These are phyloP conservation scores for Amblyopsis rosae DNA, from an alignment of 2,113 vertebrate genomes.

Conservation along the genomic window DNA sequence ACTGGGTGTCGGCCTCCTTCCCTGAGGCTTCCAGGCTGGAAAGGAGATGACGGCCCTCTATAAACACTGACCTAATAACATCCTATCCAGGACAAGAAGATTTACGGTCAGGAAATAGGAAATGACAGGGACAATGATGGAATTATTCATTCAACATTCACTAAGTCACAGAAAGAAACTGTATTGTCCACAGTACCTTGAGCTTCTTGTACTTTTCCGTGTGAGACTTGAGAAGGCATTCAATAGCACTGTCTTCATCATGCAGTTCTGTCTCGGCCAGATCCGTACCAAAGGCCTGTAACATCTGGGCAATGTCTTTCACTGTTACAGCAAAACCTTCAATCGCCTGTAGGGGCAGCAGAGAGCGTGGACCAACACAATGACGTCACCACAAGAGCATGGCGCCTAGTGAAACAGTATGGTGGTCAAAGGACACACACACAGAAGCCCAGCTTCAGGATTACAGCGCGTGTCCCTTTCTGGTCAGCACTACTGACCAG, in stretches of 20 bases:
- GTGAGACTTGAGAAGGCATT: constrained; percentile 83
- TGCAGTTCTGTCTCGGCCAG: constrained; percentile 89
- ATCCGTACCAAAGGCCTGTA: constrained; percentile 92
- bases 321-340: constrained; percentile 95
- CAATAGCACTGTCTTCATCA: constrained; percentile 79
- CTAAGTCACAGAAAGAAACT: neutral
- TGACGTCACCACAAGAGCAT: neutral
- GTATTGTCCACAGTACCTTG: constrained; percentile 77
- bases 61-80: constrained; percentile 87
- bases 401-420: neutral
- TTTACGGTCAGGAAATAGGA: neutral
- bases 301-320: constrained; percentile 95
- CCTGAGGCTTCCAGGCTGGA: constrained; percentile 82
- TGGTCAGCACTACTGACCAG: neutral
- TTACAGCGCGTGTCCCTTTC: neutral
- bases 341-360: constrained; percentile 82
- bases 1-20: constrained; percentile 64
- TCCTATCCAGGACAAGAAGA: constrained; percentile 70
- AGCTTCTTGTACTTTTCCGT: constrained; percentile 88
- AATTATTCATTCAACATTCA: neutral
- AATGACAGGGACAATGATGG: neutral
- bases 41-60: constrained; percentile 88
- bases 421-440: no score
- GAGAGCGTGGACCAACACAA: constrained; percentile 6
- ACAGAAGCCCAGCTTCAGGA: neutral